phyloP scores from a whole-genome alignment of 2,113 vertebrate species.

The Tautogolabrus adspersus region DNA sequence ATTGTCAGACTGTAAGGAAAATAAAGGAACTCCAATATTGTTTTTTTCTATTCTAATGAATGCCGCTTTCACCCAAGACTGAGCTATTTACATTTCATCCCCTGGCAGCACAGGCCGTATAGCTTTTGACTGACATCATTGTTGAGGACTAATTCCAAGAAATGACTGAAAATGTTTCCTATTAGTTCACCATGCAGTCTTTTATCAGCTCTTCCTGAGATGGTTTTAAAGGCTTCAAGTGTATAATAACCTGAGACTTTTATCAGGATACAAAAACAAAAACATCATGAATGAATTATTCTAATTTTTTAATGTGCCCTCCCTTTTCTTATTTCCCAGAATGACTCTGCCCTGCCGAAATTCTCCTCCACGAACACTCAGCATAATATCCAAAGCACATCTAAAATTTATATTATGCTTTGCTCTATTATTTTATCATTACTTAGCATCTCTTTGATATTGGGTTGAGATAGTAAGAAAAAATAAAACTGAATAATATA shows the following conservation, averaged over 20 bases:
- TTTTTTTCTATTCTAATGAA: conserved; percentile 16
- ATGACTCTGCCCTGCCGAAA: conserved; percentile 31
- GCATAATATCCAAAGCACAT: conserved; percentile 37
- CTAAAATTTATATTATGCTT: conserved; percentile 35
- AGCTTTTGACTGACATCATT: conserved; percentile 7
- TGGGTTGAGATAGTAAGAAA: conserved; percentile 8
- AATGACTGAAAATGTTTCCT: conserved; percentile 25
- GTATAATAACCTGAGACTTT: conserved; percentile 37
- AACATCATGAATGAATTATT: conserved; percentile 51
- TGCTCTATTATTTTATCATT: conserved; percentile 13
- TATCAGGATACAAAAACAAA: conserved; percentile 29
- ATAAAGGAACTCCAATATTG: too few species aligned
- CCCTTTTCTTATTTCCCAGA: conserved; percentile 30
- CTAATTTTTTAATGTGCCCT: neutral
- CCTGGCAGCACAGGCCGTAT: conserved; percentile 1
- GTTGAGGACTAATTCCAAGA: neutral
- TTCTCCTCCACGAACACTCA: conserved; percentile 31
- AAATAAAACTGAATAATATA: conserved; percentile 1
- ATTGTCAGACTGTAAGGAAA: too few species aligned
- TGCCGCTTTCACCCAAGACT: conserved; percentile 7
- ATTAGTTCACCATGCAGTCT: conserved; percentile 5
- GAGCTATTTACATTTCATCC: conserved; percentile 13
- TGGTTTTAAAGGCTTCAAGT: conserved; percentile 17
- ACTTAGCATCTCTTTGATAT: conserved; percentile 44
- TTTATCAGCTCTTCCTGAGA: conserved; percentile 22